Base-by-base conservation (phyloP, 2,797 vertebrate genomes). In the Xenopus petersii region DNA sequence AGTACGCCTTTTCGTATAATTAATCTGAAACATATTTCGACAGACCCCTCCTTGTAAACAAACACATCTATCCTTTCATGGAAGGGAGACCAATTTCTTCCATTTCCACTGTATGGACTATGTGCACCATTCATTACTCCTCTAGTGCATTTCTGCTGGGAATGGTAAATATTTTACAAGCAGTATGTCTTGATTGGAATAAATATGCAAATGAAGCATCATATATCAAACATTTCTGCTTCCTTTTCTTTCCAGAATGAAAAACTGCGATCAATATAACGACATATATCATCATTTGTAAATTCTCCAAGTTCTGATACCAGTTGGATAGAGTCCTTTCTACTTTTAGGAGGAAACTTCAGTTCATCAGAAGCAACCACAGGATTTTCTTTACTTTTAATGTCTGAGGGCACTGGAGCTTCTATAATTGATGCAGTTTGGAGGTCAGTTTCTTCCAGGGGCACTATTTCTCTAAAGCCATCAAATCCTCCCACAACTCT, bases 171-270 rank as follows among this genome's bases (percentile, higher is more conserved):
- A 13, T 51, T 78, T 65, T 74, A 74, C 71, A 67, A 60, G 24
- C 17, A 42, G 54, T 36, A 49, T 42, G 30, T 49, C 21, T 49
- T 12, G 51, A 58, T 3, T 67, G 49, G 51, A 58, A 59, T 13
- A 67, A 26, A 62, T 64, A 36, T 64, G 24, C 13, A 54, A 5
- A 42, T 51, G n/a, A 30, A 10, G 11, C 49, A 64, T 92, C 87
- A 92, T 78, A 94, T 93, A 84, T 96, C 94, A 71, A 95, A 96
- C 81, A 97, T 87, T 81, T 97, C 95, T 0, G 94, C 93, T 84
- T 99, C 97, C 81, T 95, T 97, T 88, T 96, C 95, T 86, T 99
- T 99, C 96, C 98, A 99, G 86, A 99, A 99, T 67, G 96, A 95
- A 89, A 99, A 99, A 83, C 97, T 99, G 54, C 94, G 91, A 80